A percentile compares a stretch with the other conserved stretches of the same genome.
These are phyloP conservation scores for Anguilla marmorata DNA, from an alignment of 2,797 vertebrate species.

Conservation along the genomic window DNA sequence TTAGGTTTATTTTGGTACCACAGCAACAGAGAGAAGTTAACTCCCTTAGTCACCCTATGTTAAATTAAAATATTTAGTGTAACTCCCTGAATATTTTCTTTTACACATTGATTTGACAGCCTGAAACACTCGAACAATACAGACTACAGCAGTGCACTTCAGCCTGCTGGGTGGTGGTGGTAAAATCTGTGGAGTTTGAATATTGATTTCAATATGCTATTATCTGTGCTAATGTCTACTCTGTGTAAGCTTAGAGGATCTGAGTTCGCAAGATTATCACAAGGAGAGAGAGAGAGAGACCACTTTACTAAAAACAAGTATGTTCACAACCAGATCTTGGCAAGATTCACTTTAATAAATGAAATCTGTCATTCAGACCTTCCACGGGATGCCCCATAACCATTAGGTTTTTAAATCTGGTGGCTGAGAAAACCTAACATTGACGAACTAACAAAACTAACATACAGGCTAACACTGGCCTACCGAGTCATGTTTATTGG, in stretches of 20 bases:
- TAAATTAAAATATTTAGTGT: background rate
- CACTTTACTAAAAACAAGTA: background rate
- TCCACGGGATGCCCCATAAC: too few relatives aligned
- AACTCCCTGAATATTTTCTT: background rate
- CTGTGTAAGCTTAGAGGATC: background rate
- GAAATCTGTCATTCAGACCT: background rate
- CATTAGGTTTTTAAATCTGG: too few relatives aligned
- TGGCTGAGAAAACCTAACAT: too few relatives aligned
- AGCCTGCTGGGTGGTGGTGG: background rate
- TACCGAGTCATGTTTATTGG: background rate
- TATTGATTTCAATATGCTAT: constrained; percentile 20
- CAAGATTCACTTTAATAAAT: background rate
- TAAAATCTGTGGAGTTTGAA: background rate
- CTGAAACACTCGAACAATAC: background rate
- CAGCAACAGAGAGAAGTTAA: background rate
- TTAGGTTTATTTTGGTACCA: background rate
- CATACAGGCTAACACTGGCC: too few relatives aligned
- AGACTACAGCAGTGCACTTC: background rate
- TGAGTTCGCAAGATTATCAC: background rate
- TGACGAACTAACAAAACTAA: too few relatives aligned
- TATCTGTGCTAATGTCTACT: background rate
- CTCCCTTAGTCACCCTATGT: background rate
- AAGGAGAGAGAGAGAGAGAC: background rate
- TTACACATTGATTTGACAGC: background rate
- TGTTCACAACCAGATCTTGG: background rate